phyloP scores from a whole-genome alignment of 2,113 vertebrate species.

The Parotia lawesii region DNA sequence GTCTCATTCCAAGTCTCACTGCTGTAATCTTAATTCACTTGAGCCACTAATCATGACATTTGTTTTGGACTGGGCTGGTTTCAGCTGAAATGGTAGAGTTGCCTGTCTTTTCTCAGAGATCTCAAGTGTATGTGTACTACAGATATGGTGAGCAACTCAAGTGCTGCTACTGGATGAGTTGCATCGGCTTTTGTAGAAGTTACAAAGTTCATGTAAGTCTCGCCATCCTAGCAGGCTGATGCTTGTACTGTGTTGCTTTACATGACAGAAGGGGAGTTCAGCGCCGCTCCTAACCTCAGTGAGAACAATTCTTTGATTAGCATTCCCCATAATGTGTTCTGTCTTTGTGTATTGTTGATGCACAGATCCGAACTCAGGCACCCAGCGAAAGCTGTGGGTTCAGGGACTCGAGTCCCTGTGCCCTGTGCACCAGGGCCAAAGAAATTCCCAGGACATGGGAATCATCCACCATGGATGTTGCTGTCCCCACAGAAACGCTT shows the following conservation, averaged over 20 bases:
- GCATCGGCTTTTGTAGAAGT: neutral
- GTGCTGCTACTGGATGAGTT: neutral
- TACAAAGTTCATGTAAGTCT: neutral
- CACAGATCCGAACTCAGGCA: neutral
- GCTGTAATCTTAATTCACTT: conserved; percentile 4
- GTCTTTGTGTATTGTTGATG: neutral
- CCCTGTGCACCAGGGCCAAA: neutral
- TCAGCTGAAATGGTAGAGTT: neutral
- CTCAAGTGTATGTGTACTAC: neutral
- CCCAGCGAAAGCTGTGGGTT: neutral
- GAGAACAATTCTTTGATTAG: neutral
- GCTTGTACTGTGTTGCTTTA: neutral
- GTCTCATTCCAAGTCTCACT: neutral
- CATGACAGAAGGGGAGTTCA: neutral
- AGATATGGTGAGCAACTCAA: neutral
- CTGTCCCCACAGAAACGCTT: neutral
- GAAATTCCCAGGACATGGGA: neutral
- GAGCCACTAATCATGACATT: neutral
- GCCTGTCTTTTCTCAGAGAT: neutral
- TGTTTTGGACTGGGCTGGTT: neutral
- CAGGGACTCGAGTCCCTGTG: neutral
- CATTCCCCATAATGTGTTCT: neutral
- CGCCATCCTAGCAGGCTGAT: neutral
- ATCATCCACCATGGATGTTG: neutral
- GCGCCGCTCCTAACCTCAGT: neutral